Percentiles rank a stretch among this genome's conserved stretches.
phyloP scores from a whole-genome alignment of 2,888 invertebrate genomes.

The Vanessa cardui region DNA sequence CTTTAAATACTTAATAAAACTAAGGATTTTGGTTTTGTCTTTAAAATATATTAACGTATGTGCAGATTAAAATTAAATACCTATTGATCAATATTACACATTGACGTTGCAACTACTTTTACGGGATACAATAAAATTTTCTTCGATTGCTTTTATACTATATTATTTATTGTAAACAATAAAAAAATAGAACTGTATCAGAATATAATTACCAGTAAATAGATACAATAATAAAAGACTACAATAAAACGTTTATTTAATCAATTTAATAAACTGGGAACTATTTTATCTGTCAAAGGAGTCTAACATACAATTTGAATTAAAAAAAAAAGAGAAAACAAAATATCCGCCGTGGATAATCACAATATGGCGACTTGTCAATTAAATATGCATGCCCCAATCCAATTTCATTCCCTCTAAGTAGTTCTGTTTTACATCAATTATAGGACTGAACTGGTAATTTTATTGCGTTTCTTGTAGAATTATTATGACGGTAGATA shows the following conservation, averaged over 20 bases:
- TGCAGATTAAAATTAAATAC: too few relatives aligned
- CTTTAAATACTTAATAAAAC: too few relatives aligned
- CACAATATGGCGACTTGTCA: slow-evolving; percentile 43
- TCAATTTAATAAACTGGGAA: slow-evolving; percentile 4
- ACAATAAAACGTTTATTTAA: slow-evolving; percentile 4
- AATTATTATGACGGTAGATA: slow-evolving; percentile 36
- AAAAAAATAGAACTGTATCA: too few relatives aligned
- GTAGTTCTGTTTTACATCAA: slow-evolving; percentile 33
- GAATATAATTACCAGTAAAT: background rate
- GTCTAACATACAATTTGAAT: slow-evolving; percentile 10
- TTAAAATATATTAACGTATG: too few relatives aligned
- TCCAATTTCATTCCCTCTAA: slow-evolving; percentile 28
- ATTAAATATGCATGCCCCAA: slow-evolving; percentile 45
- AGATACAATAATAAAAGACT: background rate
- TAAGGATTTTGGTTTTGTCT: too few relatives aligned
- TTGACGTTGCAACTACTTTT: too few relatives aligned
- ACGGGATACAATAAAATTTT: too few relatives aligned
- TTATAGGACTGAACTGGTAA: slow-evolving; percentile 35
- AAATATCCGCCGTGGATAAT: slow-evolving; percentile 41
- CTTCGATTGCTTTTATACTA: too few relatives aligned
- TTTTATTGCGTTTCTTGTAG: slow-evolving; percentile 33
- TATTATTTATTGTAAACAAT: too few relatives aligned
- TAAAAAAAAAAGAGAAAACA: slow-evolving; percentile 16
- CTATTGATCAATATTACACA: too few relatives aligned
- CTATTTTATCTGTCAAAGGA: slow-evolving; percentile 5